phyloP scores from a whole-genome alignment of 2,888 invertebrate genomes.

The Caenorhabditis zanzibari region DNA sequence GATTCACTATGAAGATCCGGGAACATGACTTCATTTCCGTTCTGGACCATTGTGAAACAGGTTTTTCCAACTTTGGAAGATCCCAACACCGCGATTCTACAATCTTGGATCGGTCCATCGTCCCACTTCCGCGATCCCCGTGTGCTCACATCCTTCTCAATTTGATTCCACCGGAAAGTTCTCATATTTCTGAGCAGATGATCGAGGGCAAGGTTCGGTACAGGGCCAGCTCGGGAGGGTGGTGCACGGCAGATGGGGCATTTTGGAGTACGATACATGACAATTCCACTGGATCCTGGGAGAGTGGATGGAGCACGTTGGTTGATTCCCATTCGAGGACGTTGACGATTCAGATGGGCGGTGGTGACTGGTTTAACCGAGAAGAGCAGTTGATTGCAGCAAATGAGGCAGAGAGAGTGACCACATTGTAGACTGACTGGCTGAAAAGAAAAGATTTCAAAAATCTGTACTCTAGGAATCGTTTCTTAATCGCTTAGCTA shows the following conservation, averaged over 20 bases:
- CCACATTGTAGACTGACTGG: slow-evolving; percentile 75
- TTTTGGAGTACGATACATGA: slow-evolving; percentile 64
- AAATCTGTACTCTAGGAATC: no score
- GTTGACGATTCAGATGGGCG: slow-evolving; percentile 1
- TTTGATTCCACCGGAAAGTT: slow-evolving; percentile 55
- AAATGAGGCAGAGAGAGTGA: slow-evolving; percentile 70
- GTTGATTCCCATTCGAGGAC: slow-evolving; percentile 67
- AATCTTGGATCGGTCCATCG: slow-evolving; percentile 65
- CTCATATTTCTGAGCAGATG: slow-evolving; percentile 65
- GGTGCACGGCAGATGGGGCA: slow-evolving; percentile 67
- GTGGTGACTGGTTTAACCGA: slow-evolving; percentile 18
- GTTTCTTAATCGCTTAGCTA: no score
- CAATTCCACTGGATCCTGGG: slow-evolving; percentile 30
- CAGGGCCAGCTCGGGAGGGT: slow-evolving; percentile 57
- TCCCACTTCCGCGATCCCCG: slow-evolving; percentile 36
- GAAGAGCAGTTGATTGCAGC: slow-evolving; percentile 63
- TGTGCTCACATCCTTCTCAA: slow-evolving; percentile 37
- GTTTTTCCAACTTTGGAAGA: slow-evolving; percentile 72
- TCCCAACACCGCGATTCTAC: slow-evolving; percentile 72
- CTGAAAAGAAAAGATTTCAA: no score
- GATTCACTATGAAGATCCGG: slow-evolving; percentile 53
- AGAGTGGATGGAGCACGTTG: slow-evolving; percentile 27
- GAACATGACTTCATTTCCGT: slow-evolving; percentile 70
- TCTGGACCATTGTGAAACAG: slow-evolving; percentile 68
- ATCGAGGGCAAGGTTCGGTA: slow-evolving; percentile 69